These are phyloP conservation scores for Drosophila atroscutellata DNA, from an alignment of 2,888 invertebrate genomes.

Conservation along the genomic window DNA sequence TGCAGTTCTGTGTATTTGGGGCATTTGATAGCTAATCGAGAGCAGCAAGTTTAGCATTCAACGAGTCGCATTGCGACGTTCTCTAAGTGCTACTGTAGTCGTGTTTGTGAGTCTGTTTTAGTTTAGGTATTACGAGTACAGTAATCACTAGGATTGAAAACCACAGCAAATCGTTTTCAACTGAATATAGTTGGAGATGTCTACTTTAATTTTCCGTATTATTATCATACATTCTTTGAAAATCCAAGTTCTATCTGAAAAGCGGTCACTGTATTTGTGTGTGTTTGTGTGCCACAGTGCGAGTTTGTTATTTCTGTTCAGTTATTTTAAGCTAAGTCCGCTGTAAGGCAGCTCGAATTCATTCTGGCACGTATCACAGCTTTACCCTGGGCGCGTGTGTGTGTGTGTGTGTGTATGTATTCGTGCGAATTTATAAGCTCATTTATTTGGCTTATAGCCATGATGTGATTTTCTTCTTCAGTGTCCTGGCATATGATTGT, in stretches of 20 bases:
- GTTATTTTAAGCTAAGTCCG: slow-evolving; percentile 72
- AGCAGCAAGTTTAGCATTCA: slow-evolving; percentile 33
- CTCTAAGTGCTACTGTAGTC: slow-evolving; percentile 29
- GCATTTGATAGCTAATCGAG: slow-evolving; percentile 48
- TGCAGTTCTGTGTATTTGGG: neutral
- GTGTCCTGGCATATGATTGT: slow-evolving; percentile 14
- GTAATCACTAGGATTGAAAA: neutral
- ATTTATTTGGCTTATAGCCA: slow-evolving; percentile 49
- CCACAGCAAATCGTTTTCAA: neutral
- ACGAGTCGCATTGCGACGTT: slow-evolving; percentile 47
- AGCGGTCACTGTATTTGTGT: neutral
- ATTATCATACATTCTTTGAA: neutral
- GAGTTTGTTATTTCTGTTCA: slow-evolving; percentile 48
- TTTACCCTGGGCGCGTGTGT: slow-evolving; percentile 3
- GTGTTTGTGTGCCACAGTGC: slow-evolving; percentile 4
- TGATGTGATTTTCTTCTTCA: slow-evolving; percentile 29
- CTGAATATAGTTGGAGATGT: neutral
- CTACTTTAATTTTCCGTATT: neutral
- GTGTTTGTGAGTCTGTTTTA: neutral
- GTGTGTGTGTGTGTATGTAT: slow-evolving; percentile 8
- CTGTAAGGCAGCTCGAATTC: slow-evolving; percentile 58
- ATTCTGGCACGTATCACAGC: slow-evolving; percentile 63
- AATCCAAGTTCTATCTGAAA: neutral
- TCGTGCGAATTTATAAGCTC: slow-evolving; percentile 64
- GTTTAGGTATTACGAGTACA: slow-evolving; percentile 2